phyloP scores from a whole-genome alignment of 2,888 invertebrate species.

The Agrenia bidenticulata region DNA sequence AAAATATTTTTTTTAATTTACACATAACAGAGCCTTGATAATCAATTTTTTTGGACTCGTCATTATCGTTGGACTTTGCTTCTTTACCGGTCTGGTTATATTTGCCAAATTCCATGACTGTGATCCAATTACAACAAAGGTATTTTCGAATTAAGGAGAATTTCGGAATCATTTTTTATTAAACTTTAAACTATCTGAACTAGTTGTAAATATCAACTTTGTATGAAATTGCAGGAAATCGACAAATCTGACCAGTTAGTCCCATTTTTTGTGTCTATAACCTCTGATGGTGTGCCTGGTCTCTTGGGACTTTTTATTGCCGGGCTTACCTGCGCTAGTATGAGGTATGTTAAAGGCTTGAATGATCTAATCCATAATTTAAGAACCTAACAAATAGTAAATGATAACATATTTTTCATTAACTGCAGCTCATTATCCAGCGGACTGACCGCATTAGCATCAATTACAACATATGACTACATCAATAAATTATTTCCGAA shows the following conservation, averaged over 20 bases:
- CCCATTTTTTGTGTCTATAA: conserved; percentile 61
- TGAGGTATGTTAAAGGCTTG: conserved; percentile 34
- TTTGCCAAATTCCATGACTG: conserved; percentile 81
- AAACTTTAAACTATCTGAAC: too few species aligned
- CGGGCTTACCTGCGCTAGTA: conserved; percentile 38
- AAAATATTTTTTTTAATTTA: too few species aligned
- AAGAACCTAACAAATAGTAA: too few species aligned
- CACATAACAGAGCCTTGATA: conserved; percentile 35
- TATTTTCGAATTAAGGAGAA: conserved; percentile 54
- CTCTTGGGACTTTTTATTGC: conserved; percentile 56
- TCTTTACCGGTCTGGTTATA: conserved; percentile 80
- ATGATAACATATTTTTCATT: too few species aligned
- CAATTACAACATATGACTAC: conserved; percentile 60
- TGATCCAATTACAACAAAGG: conserved; percentile 76
- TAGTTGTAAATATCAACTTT: too few species aligned
- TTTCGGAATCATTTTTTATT: background rate
- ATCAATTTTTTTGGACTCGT: conserved; percentile 57
- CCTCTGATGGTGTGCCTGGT: conserved; percentile 56
- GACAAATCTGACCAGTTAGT: conserved; percentile 66
- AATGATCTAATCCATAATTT: too few species aligned
- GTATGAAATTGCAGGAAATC: conserved; percentile 57
- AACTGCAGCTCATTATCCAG: conserved; percentile 62
- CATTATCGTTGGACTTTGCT: conserved; percentile 63
- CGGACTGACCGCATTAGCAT: conserved; percentile 61
- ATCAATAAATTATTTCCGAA: conserved; percentile 45